A percentile compares a stretch with the other conserved stretches of the same genome.
phyloP scores from a whole-genome alignment of 2,797 vertebrate genomes.

The Pogonophryne albipinna region DNA sequence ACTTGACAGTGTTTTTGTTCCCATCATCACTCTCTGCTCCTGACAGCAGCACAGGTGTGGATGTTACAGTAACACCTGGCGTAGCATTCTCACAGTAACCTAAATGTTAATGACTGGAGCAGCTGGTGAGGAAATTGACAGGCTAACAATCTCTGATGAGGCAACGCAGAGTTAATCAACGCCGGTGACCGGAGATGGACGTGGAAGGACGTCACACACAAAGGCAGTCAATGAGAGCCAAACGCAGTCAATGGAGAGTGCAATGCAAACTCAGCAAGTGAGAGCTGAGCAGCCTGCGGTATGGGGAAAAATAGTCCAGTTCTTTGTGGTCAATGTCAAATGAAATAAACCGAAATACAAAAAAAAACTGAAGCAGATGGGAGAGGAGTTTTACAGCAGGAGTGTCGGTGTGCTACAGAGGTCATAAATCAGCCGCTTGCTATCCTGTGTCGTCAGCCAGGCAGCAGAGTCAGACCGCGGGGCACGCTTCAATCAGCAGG shows the following conservation, averaged over 20 bases:
- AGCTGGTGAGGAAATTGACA: slow-evolving; percentile 53
- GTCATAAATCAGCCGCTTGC: slow-evolving; percentile 55
- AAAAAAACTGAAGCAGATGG: slow-evolving; percentile 32
- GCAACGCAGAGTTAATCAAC: slow-evolving; percentile 54
- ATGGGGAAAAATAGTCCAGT: not conserved
- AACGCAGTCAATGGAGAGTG: slow-evolving; percentile 36
- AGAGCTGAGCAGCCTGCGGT: slow-evolving; percentile 32
- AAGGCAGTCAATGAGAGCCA: slow-evolving; percentile 25
- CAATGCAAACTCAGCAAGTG: slow-evolving; percentile 35
- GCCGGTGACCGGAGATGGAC: slow-evolving; percentile 25
- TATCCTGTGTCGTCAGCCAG: slow-evolving; percentile 21
- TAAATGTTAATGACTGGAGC: slow-evolving; percentile 56
- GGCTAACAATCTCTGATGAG: slow-evolving; percentile 66
- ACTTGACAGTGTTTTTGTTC: slow-evolving; percentile 7
- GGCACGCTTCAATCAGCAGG: slow-evolving; percentile 60
- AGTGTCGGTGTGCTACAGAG: slow-evolving; percentile 19
- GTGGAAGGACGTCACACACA: slow-evolving; percentile 3
- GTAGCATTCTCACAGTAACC: slow-evolving; percentile 26
- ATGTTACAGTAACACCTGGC: slow-evolving; percentile 61
- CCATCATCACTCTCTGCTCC: slow-evolving; percentile 21
- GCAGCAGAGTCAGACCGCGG: slow-evolving; percentile 5
- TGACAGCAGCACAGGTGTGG: slow-evolving; percentile 63
- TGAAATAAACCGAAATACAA: slow-evolving; percentile 17
- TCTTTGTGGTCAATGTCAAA: slow-evolving; percentile 22
- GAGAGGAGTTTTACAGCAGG: slow-evolving; percentile 32